Percentiles rank a stretch among this genome's conserved stretches.
Evolutionary conservation across 2,113 vertebrate genomes (phyloP).

Genomic region (Echinops telfairi): DNA sequence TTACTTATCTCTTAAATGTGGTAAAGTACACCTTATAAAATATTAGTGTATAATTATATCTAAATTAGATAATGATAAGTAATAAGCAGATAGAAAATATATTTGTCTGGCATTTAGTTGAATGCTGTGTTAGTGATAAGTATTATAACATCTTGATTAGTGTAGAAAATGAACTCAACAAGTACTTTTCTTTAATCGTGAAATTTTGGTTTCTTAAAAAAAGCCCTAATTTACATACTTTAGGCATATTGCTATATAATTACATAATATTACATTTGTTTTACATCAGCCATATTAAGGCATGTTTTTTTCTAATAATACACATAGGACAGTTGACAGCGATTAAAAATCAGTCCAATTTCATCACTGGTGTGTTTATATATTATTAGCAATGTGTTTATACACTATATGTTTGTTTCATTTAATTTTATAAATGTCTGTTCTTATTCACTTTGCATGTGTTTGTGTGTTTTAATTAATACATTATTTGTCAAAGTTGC

Average conservation of each 20-base stretch:
- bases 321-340: constrained; percentile 1
- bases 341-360: constrained; percentile 27
- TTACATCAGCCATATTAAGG: constrained; percentile 72
- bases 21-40: neutral
- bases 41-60: neutral
- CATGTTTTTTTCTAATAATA: constrained; percentile 38
- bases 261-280: constrained; percentile 58
- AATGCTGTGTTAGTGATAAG: neutral
- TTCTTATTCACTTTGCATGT: neutral
- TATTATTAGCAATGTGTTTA: neutral
- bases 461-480: neutral
- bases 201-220: neutral
- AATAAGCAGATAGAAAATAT: no score
- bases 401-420: neutral
- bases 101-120: neutral
- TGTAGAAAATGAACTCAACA: neutral
- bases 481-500: neutral
- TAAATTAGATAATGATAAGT: neutral
- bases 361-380: constrained; percentile 49
- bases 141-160: neutral
- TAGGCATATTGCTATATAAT: constrained; percentile 13
- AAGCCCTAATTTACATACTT: neutral
- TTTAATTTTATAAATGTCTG: neutral
- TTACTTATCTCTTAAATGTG: neutral
- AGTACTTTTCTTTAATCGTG: no score